phyloP scores from a whole-genome alignment of 2,797 vertebrate species.

The Catostomus latipinnis region DNA sequence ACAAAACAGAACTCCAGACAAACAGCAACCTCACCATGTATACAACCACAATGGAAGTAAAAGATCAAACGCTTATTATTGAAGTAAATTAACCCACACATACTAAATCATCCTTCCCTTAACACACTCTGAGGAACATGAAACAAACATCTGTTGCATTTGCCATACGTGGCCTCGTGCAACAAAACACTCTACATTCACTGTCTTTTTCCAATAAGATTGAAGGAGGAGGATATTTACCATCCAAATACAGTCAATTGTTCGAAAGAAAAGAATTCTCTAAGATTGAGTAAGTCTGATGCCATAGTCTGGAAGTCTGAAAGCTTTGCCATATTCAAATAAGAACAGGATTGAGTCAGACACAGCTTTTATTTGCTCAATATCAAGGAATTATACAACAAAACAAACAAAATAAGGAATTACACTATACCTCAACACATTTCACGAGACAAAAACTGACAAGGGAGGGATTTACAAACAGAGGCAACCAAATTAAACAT shows the following conservation, averaged over 20 bases:
- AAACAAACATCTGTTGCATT: slow-evolving; percentile 22
- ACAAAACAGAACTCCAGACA: background rate
- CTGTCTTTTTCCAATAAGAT: background rate
- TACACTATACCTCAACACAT: slow-evolving; percentile 12
- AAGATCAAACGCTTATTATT: slow-evolving; percentile 32
- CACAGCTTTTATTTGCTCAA: slow-evolving; percentile 5
- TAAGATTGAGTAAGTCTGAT: background rate
- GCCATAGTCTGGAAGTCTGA: background rate
- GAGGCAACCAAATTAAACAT: too few species aligned
- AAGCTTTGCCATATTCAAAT: background rate
- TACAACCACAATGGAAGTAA: slow-evolving; percentile 1
- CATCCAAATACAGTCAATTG: background rate
- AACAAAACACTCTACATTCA: background rate
- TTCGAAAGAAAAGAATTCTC: background rate
- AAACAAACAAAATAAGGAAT: slow-evolving; percentile 14
- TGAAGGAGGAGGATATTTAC: background rate
- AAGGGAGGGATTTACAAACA: background rate
- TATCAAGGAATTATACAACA: background rate
- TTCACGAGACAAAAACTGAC: slow-evolving; percentile 8
- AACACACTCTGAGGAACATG: slow-evolving; percentile 1
- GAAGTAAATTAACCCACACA: slow-evolving; percentile 36
- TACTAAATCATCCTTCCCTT: slow-evolving; percentile 27
- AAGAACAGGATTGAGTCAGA: slow-evolving; percentile 3
- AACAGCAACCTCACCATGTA: background rate
- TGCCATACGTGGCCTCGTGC: background rate